Base-by-base conservation (phyloP, 2,888 invertebrate species). In the Tetheella fluctuosa region DNA sequence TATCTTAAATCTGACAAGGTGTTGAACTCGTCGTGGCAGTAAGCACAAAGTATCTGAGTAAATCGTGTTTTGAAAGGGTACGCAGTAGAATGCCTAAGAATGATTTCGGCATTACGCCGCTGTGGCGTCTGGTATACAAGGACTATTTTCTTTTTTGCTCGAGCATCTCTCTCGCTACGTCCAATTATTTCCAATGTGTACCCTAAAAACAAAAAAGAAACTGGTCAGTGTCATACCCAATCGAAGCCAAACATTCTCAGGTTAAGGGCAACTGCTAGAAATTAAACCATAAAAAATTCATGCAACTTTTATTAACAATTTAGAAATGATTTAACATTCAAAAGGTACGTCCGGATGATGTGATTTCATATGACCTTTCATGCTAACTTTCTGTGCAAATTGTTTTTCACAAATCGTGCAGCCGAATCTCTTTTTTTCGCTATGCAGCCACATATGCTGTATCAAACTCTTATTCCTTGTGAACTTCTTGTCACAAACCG, bases 121-220 rank as follows among this genome's bases (percentile, higher is more conserved):
- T 91, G 91, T 59, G 90, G 89, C 68, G 88, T 85, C 82, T 90
- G 90, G 84, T 85, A 87, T 65, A 91, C 86, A 79, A 91, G 88
- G 69, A 91, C 80, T 69, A 92, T 87, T 90, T 89, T 91, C 88
- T 86, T 86, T 88, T 85, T 88, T 76, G 77, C 74, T 72, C 86
- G 86, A 78, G 70, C 83, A 71, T 85, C 85, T 81, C 72, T 83
- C 71, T 86, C 82, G 81, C 73, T 86, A 88, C 84, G 86, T 73
- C 89, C 84, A 73, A 83, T 85, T 76, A 89, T 86, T 86, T 88
- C 89, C 90, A 89, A 87, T 81, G 84, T 85, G 82, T 83, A 77
- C 79, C 92, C 92, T 92, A 92, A 89, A 92, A 92, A 90, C 85
- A 90, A 88, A 90, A 88, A 90, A 90, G 83, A 88, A 85, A 81